Base-by-base conservation (phyloP, 2,797 vertebrate genomes). In the Clangula hyemalis region DNA sequence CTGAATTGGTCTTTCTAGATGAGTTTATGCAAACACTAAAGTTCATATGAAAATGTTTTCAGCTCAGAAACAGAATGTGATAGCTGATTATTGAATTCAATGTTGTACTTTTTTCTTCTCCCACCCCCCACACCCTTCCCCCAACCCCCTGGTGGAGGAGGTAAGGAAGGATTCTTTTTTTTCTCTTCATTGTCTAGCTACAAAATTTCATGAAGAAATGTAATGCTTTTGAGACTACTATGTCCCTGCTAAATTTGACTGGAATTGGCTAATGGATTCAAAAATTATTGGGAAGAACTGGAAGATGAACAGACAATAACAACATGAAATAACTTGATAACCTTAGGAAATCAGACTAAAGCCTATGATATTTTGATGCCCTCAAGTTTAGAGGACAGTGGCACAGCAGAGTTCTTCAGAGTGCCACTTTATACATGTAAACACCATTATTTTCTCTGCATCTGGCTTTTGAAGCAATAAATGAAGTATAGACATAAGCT, bases 401-500 rank as follows among this genome's bases (percentile, higher is more conserved):
- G 30, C 92, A 28, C 18, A 74, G 68, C 53, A 85, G 39, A 79
- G 19, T 34, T 61, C 54, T 71, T 90, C 45, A 45, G n/a, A 69
- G 22, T 70, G 47, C 7, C 53, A 25, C 28, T 73, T 79, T 20
- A 32, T 56, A 30, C 34, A 36, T 79, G 43, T 54, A 68, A 84
- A 38, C 73, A 25, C 41, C 27, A n/a, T 36, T 68, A 32, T 76
- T 32, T 79, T 84, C 43, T 76, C 56, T 81, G 43, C 38, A 30
- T 82, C 53, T 90, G 68, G 13, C 32, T 95, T 88, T 86, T 88
- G 47, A 75, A 76, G 73, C 12, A 45, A 34, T 73, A 95, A 91
- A 83, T 64, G 45, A 91, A 85, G 24, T 53, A 30, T 87, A 78
- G 83, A 57, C 51, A 6, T 43, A 77, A 79, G 62, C 70, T 90